Evolutionary conservation across 2,113 vertebrate species (phyloP).

Genomic region (Epinephelus cyanopodus): DNA sequence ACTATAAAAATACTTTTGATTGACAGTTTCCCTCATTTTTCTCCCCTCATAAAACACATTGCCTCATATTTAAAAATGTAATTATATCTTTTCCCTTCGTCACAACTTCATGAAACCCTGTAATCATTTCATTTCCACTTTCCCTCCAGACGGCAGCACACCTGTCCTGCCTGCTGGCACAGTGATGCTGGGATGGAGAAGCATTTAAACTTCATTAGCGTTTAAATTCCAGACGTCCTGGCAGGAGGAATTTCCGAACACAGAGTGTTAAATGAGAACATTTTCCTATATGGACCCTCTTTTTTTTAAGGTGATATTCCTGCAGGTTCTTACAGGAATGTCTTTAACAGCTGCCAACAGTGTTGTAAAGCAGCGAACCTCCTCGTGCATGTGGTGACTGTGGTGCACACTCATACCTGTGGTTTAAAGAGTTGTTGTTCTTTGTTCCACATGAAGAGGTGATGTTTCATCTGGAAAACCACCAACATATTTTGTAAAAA

Average conservation of each 20-base stretch:
- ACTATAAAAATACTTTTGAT: background rate
- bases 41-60: constrained; percentile 4
- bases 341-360: constrained; percentile 19
- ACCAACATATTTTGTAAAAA: background rate
- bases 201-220: background rate
- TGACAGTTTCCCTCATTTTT: background rate
- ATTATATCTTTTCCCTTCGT: background rate
- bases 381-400: background rate
- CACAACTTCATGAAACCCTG: background rate
- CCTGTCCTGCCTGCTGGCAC: constrained; percentile 6
- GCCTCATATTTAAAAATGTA: background rate
- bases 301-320: constrained; percentile 3
- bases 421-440: background rate
- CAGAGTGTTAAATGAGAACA: constrained; percentile 21
- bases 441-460: constrained; percentile 9
- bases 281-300: constrained; percentile 5
- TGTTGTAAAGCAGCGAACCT: background rate
- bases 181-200: background rate
- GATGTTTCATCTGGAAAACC: constrained; percentile 25
- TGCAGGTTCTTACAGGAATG: constrained; percentile 31
- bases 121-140: constrained; percentile 14
- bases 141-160: constrained; percentile 15
- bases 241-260: background rate
- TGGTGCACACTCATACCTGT: background rate
- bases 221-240: background rate